Base-by-base conservation (phyloP, 2,797 vertebrate genomes). In the Spinus pinus region DNA sequence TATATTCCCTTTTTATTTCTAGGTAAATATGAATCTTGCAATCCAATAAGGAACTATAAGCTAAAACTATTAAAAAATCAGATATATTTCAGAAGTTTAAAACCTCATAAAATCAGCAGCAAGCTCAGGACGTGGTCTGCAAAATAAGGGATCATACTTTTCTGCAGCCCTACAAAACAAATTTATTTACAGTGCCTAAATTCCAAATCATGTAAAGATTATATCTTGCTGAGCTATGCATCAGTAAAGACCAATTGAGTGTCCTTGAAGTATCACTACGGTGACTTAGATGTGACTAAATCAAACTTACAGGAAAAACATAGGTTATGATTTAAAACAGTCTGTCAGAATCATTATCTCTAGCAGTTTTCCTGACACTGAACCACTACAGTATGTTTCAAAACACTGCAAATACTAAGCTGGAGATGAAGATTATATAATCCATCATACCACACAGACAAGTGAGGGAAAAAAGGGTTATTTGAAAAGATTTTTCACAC, bases 391-490 rank as follows among this genome's bases (percentile, higher is more conserved):
- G n/a, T 58, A 90, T 31, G 41, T 27, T 77, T 74, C 71, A 94
- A 92, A 86, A 84, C 35, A 94, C 64, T 78, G 67, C 62, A 90
- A 83, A 60, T 47, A 35, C 30, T 83, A 91, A 78, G 13, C 37
- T 88, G 57, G 81, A 95, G 87, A 94, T 86, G 49, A 97, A 91
- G 85, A 90, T 88, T 91, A 95, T 91, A 53, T 30, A 92, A 78
- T 66, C 41, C 46, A 86, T 87, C 67, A 81, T 73, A 91, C 92
- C 47, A 93, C 41, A 60, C 44, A 75, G 70, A 41, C 65, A 88
- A 94, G 57, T 35, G 23, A 78, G 57, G 81, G 81, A 79, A 81
- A 93, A 93, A 91, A 72, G 78, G 6, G 35, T 94, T 96, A 94
- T 54, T 94, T 8, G 19, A 31, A 61, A 7, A 66, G 50, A 54